A percentile compares a stretch with the other conserved stretches of the same genome.
phyloP scores from a whole-genome alignment of 2,888 invertebrate genomes.

The Tortricodes alternella region DNA sequence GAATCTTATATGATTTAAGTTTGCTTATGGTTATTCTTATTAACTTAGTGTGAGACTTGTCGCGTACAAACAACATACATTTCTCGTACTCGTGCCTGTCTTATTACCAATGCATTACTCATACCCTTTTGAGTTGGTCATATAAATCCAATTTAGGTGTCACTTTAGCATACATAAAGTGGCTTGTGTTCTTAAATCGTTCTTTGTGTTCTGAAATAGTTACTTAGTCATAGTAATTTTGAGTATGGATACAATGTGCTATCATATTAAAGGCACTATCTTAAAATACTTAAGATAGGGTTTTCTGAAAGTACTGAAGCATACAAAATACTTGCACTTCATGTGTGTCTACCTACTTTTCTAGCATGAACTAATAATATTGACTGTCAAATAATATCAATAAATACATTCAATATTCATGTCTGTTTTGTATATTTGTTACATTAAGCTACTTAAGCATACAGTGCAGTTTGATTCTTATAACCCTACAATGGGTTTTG shows the following conservation, averaged over 20 bases:
- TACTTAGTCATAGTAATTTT: not conserved
- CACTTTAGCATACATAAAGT: constrained; percentile 11
- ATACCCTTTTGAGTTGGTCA: constrained; percentile 39
- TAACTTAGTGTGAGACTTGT: constrained; percentile 10
- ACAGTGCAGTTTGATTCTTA: not conserved
- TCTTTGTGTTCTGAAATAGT: not conserved
- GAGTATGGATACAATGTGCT: not conserved
- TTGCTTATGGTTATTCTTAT: constrained; percentile 4
- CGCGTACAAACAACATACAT: constrained; percentile 31
- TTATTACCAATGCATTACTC: constrained; percentile 40
- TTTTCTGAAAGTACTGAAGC: too few species aligned
- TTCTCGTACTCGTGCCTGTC: constrained; percentile 15
- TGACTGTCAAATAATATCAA: too few species aligned
- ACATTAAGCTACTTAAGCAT: too few species aligned
- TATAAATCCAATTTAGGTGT: constrained; percentile 14
- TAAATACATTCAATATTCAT: too few species aligned
- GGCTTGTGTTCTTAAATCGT: not conserved
- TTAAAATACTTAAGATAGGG: too few species aligned
- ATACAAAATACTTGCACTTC: too few species aligned
- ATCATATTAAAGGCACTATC: too few species aligned
- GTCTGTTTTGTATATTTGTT: too few species aligned
- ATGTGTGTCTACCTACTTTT: too few species aligned
- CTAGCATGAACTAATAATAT: too few species aligned
- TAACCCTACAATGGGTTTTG: too few species aligned
- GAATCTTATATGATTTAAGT: not conserved